Evolutionary conservation across 2,888 invertebrate species (phyloP), one percentile per base, ranked within the genome.

Genomic region (Neoascia interrupta): DNA sequence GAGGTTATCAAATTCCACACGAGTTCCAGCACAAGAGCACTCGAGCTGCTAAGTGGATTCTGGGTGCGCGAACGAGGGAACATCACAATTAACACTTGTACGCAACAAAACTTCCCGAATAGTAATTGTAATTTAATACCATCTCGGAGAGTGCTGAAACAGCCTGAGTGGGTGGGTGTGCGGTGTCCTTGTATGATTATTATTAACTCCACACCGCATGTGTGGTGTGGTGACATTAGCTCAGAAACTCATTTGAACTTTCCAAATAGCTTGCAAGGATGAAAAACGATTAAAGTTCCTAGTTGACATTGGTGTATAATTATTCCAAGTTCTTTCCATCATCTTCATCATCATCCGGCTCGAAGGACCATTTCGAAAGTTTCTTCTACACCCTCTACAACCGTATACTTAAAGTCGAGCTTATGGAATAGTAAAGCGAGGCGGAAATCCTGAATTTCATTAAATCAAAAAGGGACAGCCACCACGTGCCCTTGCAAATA

Each of bases 51-150:
- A 43, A 56, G 69, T 69, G 28, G 34, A 49, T 63, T 60, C 41
- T 6, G 18, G 11, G 19, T 37, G 13, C n/a, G 21, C 16, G n/a
- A 54, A 69, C 26, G 19, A 36, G 21, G 28, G 28, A 63, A 61
- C 60, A 74, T 69, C 39, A 75, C 69, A 75, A 70, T 75, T 75
- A 70, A 75, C 60, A 75, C 75, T 75, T 69, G n/a, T n/a, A 69
- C 69, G 69, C 75, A 75, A 74, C 68, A 68, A 68, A 74, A 75
- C 61, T 63, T 75, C 63, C 19, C 18, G 56, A 56, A 75, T 70
- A 70, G 63, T 75, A 70, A 75, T 75, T 75, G 75, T 70, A 75
- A 75, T 75, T 70, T 75, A 75, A 75, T 75, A 75, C 51, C 74
- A 19, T 37, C 53, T 45, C 56, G 54, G 36, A 43, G 31, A 3